Percentiles rank a stretch among this genome's conserved stretches.
Evolutionary conservation across 2,113 vertebrate species (phyloP).

Genomic region (Poeciliopsis prolifica): DNA sequence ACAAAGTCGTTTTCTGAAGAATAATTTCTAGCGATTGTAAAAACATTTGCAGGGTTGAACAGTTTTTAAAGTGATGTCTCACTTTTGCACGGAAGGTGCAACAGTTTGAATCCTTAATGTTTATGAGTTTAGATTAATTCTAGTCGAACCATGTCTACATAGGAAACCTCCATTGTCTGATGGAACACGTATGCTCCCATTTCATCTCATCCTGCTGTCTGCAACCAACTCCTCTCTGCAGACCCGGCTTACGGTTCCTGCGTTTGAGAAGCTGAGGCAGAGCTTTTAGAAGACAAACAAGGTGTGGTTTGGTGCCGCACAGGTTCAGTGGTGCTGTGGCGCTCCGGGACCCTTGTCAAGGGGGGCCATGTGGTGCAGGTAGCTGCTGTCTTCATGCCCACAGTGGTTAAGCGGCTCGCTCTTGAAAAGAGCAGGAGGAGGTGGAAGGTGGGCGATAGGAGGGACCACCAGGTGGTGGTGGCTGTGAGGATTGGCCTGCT

Average conservation of each 20-base stretch:
- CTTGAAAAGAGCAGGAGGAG: conserved; percentile 94
- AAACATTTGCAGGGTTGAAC: conserved; percentile 44
- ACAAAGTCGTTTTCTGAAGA: conserved; percentile 17
- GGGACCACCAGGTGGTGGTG: conserved; percentile 88
- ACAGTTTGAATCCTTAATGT: conserved; percentile 17
- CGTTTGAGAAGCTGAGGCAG: conserved; percentile 45
- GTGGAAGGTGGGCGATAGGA: conserved; percentile 87
- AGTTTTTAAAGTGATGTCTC: conserved; percentile 22
- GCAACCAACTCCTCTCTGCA: conserved; percentile 7
- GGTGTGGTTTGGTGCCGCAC: conserved; percentile 56
- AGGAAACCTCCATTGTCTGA: conserved; percentile 15
- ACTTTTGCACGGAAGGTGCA: conserved; percentile 18
- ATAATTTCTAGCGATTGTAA: conserved; percentile 26
- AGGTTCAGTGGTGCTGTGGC: conserved; percentile 87
- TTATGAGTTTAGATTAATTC: conserved; percentile 37
- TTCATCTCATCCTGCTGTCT: neutral
- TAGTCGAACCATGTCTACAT: conserved; percentile 17
- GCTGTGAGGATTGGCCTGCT: conserved; percentile 78
- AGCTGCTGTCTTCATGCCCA: conserved; percentile 89
- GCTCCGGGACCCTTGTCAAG: conserved; percentile 84
- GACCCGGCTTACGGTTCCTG: neutral
- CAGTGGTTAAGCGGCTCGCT: conserved; percentile 95
- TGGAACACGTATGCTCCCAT: neutral
- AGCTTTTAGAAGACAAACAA: conserved; percentile 36
- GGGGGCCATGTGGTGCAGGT: conserved; percentile 88